These are phyloP conservation scores for Heliothis virescens DNA, from an alignment of 1,140 invertebrate genomes.

Conservation along the genomic window DNA sequence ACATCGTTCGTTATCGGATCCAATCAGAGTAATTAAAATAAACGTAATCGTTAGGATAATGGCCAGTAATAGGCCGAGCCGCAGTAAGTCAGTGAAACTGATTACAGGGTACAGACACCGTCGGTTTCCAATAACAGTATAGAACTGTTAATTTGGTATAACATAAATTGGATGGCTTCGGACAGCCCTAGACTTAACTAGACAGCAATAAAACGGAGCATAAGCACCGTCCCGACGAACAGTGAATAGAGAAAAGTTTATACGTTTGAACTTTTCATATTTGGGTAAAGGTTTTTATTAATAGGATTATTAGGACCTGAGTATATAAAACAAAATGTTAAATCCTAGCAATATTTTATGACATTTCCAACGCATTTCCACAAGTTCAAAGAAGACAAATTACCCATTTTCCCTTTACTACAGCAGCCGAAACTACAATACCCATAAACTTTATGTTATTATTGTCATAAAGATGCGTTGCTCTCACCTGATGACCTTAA, in stretches of 20 bases:
- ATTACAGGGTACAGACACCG: conserved; percentile 54
- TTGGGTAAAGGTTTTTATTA: background rate
- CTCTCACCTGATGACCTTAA: conserved; percentile 34
- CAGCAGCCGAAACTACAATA: conserved; percentile 16
- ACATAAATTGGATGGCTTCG: conserved; percentile 30
- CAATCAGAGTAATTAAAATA: conserved; percentile 58
- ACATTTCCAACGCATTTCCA: background rate
- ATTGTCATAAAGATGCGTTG: conserved; percentile 18
- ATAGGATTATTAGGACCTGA: no score
- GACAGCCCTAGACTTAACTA: conserved; percentile 41
- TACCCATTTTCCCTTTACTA: conserved; percentile 23
- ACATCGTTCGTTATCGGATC: conserved; percentile 44
- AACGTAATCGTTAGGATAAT: conserved; percentile 60
- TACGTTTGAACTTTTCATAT: background rate
- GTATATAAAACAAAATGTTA: no score
- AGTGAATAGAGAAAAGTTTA: background rate
- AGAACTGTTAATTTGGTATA: conserved; percentile 46
- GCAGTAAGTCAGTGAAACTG: conserved; percentile 45
- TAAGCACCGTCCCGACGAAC: conserved; percentile 8
- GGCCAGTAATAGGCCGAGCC: conserved; percentile 52
- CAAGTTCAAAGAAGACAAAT: conserved; percentile 15
- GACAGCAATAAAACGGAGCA: conserved; percentile 25
- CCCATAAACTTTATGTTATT: conserved; percentile 41
- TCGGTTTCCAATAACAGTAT: conserved; percentile 47
- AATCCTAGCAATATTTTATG: background rate